A percentile compares a stretch with the other conserved stretches of the same genome.
These are phyloP conservation scores for Argyrosomus japonicus DNA, from an alignment of 2,113 vertebrate genomes.

Conservation along the genomic window DNA sequence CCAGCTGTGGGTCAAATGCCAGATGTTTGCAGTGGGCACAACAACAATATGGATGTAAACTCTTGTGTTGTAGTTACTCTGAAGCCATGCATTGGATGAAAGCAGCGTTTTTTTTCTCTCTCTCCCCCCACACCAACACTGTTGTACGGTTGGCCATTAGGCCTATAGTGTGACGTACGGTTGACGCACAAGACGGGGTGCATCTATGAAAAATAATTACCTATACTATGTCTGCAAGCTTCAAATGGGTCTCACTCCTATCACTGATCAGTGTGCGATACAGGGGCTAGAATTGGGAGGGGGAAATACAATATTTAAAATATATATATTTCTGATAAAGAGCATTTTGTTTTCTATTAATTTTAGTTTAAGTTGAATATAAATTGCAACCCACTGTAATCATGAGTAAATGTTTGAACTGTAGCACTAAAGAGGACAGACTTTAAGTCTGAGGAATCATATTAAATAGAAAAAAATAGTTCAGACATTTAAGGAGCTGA, in stretches of 20 bases:
- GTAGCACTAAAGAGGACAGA: background rate
- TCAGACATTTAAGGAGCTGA: background rate
- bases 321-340: background rate
- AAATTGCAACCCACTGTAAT: background rate
- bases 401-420: background rate
- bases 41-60: constrained; percentile 49
- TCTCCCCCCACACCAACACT: constrained; percentile 40
- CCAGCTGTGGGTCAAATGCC: constrained; percentile 33
- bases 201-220: constrained; percentile 83
- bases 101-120: constrained; percentile 25
- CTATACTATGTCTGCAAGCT: constrained; percentile 78
- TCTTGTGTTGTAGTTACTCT: constrained; percentile 54
- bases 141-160: constrained; percentile 78
- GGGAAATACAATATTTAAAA: background rate
- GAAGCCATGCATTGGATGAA: constrained; percentile 52
- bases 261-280: constrained; percentile 41
- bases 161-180: constrained; percentile 83
- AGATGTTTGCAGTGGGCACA: constrained; percentile 26
- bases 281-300: background rate
- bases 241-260: constrained; percentile 63
- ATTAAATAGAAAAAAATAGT: background rate
- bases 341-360: too few relatives aligned
- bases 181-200: constrained; percentile 85
- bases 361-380: too few relatives aligned
- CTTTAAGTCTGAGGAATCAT: background rate